Base-by-base conservation (phyloP, 1,140 invertebrate species). In the Brachionus koreanus region DNA sequence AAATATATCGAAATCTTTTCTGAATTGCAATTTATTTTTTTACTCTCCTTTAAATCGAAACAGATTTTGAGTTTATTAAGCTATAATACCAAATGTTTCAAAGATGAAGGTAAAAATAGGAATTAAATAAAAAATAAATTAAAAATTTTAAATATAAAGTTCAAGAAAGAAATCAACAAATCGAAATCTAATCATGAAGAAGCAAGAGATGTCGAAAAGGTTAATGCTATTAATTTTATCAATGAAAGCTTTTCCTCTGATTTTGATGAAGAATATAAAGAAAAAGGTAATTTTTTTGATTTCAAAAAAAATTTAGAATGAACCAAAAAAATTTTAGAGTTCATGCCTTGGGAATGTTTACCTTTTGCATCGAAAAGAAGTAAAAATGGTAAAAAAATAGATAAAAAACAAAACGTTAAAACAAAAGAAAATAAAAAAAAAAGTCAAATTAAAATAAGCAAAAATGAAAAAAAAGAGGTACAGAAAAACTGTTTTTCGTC, bases 271-370 rank as follows among this genome's bases (percentile, higher is more conserved):
- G 29, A 16, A 19, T 57, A 57, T 57, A 5, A 7, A 19, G 19
- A 57, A 57, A 57, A 57, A 57, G 49, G 49, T 57, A 57, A 19
- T 52, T 57, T 25, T 19, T 19, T 57, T 9, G 43, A 12, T n/a
- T 49, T 49, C 5, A n/a, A n/a, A n/a, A 13, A n/a, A n/a, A 49
- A n/a, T 2, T 46, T 46, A n/a, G 12, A 46, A n/a, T 12, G 0
- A 46, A 12, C 10, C 5, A 49, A 49, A 33, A 77, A n/a, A 63
- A 52, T 33, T 49, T 35, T 61, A 79, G 76, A 52, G n/a, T 39
- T 52, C 2, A 79, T 79, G 3, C 61, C 76, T 3, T 79, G 76
- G 76, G 76, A 79, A 43, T 79, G 76, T 37, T 5, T 79, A n/a
- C 76, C 76, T 12, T 79, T 79, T 43, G 19, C 76, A 37, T 61